A percentile compares a stretch with the other conserved stretches of the same genome.
These are phyloP conservation scores for Crotalus horridus DNA, from an alignment of 2,113 vertebrate genomes.

Conservation along the genomic window DNA sequence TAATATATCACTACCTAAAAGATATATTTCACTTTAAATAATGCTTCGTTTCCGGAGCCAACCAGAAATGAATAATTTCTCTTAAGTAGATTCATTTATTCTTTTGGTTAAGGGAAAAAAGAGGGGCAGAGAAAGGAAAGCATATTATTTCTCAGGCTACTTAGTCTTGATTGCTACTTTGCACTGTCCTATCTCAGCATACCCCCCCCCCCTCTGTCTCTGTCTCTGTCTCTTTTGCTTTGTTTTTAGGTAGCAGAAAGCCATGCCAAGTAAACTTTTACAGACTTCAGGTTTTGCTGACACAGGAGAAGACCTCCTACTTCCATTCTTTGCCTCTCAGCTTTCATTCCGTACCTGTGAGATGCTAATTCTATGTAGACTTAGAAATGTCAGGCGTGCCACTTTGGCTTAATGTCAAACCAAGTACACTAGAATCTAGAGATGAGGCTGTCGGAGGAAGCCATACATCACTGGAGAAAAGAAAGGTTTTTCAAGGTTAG, in stretches of 20 bases:
- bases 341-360: slow-evolving; percentile 65
- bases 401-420: slow-evolving; percentile 64
- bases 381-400: slow-evolving; percentile 60
- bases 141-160: neutral
- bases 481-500: slow-evolving; percentile 46
- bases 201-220: fast-evolving
- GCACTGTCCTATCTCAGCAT: slow-evolving; percentile 13
- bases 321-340: slow-evolving; percentile 37
- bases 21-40: slow-evolving; percentile 56
- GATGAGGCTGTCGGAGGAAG: slow-evolving; percentile 47
- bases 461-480: slow-evolving; percentile 43
- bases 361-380: slow-evolving; percentile 48
- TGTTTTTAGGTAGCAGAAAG: slow-evolving; percentile 31
- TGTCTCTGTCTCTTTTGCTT: neutral
- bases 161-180: slow-evolving; percentile 1
- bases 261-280: slow-evolving; percentile 43
- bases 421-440: slow-evolving; percentile 28
- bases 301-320: slow-evolving; percentile 41
- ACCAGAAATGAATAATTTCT: slow-evolving; percentile 36
- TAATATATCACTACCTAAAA: slow-evolving; percentile 34
- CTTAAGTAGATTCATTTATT: slow-evolving; percentile 40
- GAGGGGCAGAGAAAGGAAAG: neutral
- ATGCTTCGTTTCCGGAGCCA: slow-evolving; percentile 42
- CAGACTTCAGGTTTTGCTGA: slow-evolving; percentile 46
- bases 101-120: slow-evolving; percentile 9